Percentiles rank a stretch among this genome's conserved stretches.
These are phyloP conservation scores for Drosophila niveifrons DNA, from an alignment of 2,888 invertebrate species.

Conservation along the genomic window DNA sequence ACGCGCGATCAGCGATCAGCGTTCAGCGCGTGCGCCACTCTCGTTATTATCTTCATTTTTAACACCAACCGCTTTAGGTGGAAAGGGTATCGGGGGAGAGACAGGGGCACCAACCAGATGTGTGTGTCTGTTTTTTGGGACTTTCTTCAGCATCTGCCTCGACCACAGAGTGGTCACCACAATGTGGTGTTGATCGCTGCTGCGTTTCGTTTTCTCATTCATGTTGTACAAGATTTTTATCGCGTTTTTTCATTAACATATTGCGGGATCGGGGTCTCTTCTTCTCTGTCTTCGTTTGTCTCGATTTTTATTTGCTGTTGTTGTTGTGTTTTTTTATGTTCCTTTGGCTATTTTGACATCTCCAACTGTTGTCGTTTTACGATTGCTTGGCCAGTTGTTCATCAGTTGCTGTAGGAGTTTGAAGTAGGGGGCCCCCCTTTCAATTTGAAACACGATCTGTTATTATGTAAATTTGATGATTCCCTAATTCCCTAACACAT, in stretches of 20 bases:
- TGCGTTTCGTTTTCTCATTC: conserved; percentile 76
- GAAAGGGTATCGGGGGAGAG: conserved; percentile 1
- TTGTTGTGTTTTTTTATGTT: conserved; percentile 49
- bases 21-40: conserved; percentile 67
- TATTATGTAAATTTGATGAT: conserved; percentile 82
- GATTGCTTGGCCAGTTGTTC: conserved; percentile 37
- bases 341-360: conserved; percentile 57
- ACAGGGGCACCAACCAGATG: conserved; percentile 53
- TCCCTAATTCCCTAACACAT: conserved; percentile 77
- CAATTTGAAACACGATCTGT: conserved; percentile 70
- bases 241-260: conserved; percentile 78
- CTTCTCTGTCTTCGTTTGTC: conserved; percentile 15
- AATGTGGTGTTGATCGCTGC: conserved; percentile 69
- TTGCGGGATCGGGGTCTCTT: conserved; percentile 53
- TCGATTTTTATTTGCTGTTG: conserved; percentile 28
- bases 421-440: background rate
- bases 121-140: conserved; percentile 23
- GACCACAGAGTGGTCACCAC: too few relatives aligned
- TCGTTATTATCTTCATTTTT: conserved; percentile 81
- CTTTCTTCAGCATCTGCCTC: conserved; percentile 63
- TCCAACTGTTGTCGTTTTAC: conserved; percentile 70
- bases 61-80: conserved; percentile 57
- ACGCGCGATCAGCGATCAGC: conserved; percentile 49
- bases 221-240: conserved; percentile 80
- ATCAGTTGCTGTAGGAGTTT: conserved; percentile 9